Conservation (phyloP, 2,888 invertebrate species). For the Aricia artaxerxes region DNA sequence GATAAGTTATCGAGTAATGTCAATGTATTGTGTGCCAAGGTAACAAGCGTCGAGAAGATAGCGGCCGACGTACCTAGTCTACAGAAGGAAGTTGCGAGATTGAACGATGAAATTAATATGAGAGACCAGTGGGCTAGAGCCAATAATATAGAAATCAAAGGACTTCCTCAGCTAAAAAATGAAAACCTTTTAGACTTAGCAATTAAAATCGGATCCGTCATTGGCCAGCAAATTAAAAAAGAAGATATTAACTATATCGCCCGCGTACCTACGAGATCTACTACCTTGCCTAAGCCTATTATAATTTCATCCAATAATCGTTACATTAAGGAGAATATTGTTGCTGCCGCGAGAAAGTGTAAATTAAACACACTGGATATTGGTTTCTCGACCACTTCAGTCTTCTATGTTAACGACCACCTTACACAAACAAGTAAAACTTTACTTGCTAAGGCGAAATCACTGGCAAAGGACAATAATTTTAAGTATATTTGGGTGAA, state of each 20-base stretch:
- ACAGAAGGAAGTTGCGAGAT: not conserved
- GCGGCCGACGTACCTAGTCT: not conserved
- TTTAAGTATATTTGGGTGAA: constrained; percentile 40
- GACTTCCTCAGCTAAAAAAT: not conserved
- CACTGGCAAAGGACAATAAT: constrained; percentile 33
- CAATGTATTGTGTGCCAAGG: not conserved
- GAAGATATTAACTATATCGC: not conserved
- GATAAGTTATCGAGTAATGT: not conserved
- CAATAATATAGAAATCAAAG: not conserved
- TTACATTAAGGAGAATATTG: not conserved
- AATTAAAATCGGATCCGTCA: not conserved
- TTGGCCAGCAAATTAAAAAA: not conserved
- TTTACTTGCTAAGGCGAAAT: constrained; percentile 34
- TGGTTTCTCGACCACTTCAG: constrained; percentile 30
- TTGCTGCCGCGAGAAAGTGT: not conserved
- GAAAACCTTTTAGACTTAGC: not conserved
- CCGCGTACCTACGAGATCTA: no score
- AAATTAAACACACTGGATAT: constrained; percentile 23
- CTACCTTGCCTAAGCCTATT: no score
- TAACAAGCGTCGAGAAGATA: not conserved
- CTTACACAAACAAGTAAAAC: constrained; percentile 35
- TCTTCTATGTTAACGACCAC: constrained; percentile 37
- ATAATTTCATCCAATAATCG: no score
- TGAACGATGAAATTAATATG: not conserved
- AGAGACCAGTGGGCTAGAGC: not conserved